A percentile compares a stretch with the other conserved stretches of the same genome.
These are phyloP conservation scores for Pterophyllum scalare DNA, from an alignment of 2,113 vertebrate genomes.

Conservation along the genomic window DNA sequence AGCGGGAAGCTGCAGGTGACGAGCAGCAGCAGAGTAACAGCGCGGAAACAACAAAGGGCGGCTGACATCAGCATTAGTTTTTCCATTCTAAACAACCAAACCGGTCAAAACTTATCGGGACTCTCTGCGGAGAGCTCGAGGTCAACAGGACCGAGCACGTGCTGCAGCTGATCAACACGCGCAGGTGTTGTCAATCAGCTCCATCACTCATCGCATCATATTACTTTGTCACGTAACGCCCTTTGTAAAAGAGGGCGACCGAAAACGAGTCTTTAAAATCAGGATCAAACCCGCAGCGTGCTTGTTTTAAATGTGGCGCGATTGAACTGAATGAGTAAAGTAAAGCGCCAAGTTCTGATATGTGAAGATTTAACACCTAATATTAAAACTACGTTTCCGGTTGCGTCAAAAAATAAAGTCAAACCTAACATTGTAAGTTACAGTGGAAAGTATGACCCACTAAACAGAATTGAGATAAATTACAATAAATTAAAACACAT, in stretches of 20 bases:
- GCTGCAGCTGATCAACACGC: conserved; percentile 45
- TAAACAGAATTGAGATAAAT: background rate
- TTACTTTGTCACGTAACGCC: conserved; percentile 13
- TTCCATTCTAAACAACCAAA: conserved; percentile 63
- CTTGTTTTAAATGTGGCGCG: background rate
- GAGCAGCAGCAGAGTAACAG: conserved; percentile 52
- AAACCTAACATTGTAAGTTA: background rate
- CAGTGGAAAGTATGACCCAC: background rate
- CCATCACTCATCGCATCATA: background rate
- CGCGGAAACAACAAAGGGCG: conserved; percentile 31
- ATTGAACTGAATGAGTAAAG: background rate
- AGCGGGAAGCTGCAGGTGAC: conserved; percentile 39
- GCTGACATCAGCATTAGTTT: conserved; percentile 48
- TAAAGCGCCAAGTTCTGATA: background rate
- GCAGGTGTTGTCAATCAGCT: conserved; percentile 79
- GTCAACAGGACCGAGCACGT: conserved; percentile 53
- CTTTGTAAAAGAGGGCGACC: background rate
- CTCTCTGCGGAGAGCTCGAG: conserved; percentile 39
- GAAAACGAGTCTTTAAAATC: too few relatives aligned
- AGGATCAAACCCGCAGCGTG: background rate
- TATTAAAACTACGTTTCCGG: background rate
- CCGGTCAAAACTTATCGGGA: conserved; percentile 23
- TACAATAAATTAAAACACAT: background rate
- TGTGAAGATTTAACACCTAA: background rate
- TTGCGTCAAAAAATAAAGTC: background rate